phyloP scores from a whole-genome alignment of 2,113 vertebrate species.

The Oryzias woworae region DNA sequence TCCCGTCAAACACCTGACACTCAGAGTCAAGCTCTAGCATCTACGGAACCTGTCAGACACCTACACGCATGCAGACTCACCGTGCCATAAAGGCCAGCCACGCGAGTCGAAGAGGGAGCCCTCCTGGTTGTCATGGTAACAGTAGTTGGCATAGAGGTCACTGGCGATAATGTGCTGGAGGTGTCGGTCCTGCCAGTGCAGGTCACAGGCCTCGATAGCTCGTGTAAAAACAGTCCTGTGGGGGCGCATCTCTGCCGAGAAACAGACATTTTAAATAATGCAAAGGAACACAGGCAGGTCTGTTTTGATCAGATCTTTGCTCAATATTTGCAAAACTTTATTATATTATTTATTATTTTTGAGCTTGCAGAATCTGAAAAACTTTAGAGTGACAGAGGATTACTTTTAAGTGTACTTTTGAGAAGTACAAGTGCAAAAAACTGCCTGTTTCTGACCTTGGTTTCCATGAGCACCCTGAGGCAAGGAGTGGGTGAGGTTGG shows the following conservation, averaged over 20 bases:
- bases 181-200: constrained; percentile 99
- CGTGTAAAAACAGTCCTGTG: constrained; percentile 98
- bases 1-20: background rate
- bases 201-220: constrained; percentile 97
- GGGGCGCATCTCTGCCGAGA: constrained; percentile 76
- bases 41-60: constrained; percentile 14
- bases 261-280: background rate
- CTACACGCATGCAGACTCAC: constrained; percentile 71
- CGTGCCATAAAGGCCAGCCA: constrained; percentile 97
- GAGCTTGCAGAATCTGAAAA: constrained; percentile 3
- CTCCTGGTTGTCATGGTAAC: constrained; percentile 97
- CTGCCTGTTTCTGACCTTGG: constrained; percentile 83
- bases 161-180: constrained; percentile 98
- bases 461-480: constrained; percentile 97
- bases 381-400: background rate
- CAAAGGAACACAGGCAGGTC: background rate
- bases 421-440: constrained; percentile 34
- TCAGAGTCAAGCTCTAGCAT: background rate
- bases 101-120: constrained; percentile 94
- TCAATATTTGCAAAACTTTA: background rate
- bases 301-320: background rate
- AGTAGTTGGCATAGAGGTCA: constrained; percentile 98
- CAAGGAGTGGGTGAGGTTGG: constrained; percentile 98
- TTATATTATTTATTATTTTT: background rate
- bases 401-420: constrained; percentile 19